phyloP scores from a whole-genome alignment of 1,140 invertebrate genomes.

The Zaprionus kolodkinae region DNA sequence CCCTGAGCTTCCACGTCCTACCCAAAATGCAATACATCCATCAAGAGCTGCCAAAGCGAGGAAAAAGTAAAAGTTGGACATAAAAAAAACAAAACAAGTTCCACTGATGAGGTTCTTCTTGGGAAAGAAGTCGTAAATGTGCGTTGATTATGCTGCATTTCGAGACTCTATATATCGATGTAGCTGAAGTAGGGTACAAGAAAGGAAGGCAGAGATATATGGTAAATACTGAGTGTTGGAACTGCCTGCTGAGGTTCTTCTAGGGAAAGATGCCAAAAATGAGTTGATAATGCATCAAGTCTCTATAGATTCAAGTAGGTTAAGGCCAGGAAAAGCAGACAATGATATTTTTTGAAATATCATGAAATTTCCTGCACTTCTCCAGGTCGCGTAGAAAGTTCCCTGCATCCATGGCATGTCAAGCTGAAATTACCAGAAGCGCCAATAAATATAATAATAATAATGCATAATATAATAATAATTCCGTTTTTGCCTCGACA shows the following conservation, averaged over 20 bases:
- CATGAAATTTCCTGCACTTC: no score
- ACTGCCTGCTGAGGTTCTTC: no score
- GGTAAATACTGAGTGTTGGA: no score
- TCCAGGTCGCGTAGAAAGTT: no score
- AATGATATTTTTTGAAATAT: no score
- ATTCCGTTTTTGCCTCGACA: no score
- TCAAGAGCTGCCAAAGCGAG: slow-evolving; percentile 14
- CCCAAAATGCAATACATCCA: slow-evolving; percentile 54
- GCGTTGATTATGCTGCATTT: background rate
- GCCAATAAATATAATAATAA: slow-evolving; percentile 56
- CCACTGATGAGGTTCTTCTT: slow-evolving; percentile 18
- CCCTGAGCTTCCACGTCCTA: slow-evolving; percentile 23
- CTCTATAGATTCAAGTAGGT: no score
- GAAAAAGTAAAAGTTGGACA: slow-evolving; percentile 58
- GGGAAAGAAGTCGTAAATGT: background rate
- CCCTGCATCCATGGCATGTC: slow-evolving; percentile 9
- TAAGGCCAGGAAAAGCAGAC: no score
- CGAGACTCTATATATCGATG: background rate
- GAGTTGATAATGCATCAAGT: no score
- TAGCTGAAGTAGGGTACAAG: background rate
- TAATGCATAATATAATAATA: slow-evolving; percentile 38
- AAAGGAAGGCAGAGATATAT: background rate
- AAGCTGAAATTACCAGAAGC: slow-evolving; percentile 46
- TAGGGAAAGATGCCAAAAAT: no score
- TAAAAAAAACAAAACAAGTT: slow-evolving; percentile 45